Base-by-base conservation (phyloP, 2,888 invertebrate species). In the Tenthredo mesomela region DNA sequence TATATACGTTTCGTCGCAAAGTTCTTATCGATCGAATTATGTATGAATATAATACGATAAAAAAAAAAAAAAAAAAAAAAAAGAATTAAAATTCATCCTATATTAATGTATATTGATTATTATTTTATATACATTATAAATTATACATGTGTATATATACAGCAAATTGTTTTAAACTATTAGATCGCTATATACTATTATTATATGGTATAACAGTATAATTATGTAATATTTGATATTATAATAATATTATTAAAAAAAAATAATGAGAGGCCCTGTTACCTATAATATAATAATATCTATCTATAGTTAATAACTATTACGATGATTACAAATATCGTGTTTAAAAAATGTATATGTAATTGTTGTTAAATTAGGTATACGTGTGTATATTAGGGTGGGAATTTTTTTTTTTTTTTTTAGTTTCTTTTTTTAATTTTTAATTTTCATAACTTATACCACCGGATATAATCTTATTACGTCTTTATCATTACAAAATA, bases 171-270 rank as follows among this genome's bases (percentile, higher is more conserved):
- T n/a, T 54, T 7, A n/a, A n/a, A n/a, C n/a, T n/a, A 54, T 0
- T n/a, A 54, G 54, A 54, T 54, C 54, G 54, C n/a, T 54, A 2
- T 54, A n/a, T 50, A n/a, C n/a, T n/a, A n/a, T n/a, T n/a, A n/a
- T n/a, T n/a, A n/a, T 54, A 54, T 54, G 54, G 7, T n/a, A 54
- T 54, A 54, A 54, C 54, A 54, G 54, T 54, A 7, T 54, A n/a
- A n/a, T n/a, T n/a, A n/a, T n/a, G n/a, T 54, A 54, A 54, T 54
- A 54, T n/a, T n/a, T n/a, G 54, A 54, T 54, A n/a, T 54, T 54
- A 50, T 47, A 3, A 47, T 47, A 47, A 18, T 18, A 54, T 54
- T n/a, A n/a, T n/a, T n/a, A n/a, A n/a, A n/a, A 54, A n/a, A 54
- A 54, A 54, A n/a, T 54, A 54, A 54, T 54, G n/a, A n/a, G 54